Conservation (phyloP, 64 coral and sea anemone genomes). For the Trachythela sp. region DNA sequence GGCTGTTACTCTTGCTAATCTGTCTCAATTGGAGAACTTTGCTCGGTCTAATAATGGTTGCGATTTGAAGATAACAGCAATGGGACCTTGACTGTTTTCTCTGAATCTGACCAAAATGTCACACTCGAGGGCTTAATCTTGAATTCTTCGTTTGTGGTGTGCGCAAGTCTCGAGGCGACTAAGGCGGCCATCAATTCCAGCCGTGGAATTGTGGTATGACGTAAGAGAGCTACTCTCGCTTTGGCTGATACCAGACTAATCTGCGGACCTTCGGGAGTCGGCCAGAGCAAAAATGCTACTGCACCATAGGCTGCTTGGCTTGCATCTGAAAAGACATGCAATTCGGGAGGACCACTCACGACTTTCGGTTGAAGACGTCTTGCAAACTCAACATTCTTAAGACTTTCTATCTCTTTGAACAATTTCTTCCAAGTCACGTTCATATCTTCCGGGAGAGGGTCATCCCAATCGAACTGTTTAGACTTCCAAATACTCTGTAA, state of each 20-base stretch:
- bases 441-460: constrained; percentile 35
- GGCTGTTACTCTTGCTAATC: neutral
- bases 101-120: constrained; percentile 24
- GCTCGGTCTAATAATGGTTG: neutral
- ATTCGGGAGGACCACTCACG: neutral
- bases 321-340: constrained; percentile 36
- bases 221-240: constrained; percentile 46
- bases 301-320: constrained; percentile 33
- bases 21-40: neutral
- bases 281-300: constrained; percentile 31
- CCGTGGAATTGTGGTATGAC: constrained; percentile 43
- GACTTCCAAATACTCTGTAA: constrained; percentile 46
- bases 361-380: constrained; percentile 39
- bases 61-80: neutral
- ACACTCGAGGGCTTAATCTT: constrained; percentile 17
- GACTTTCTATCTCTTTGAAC: constrained; percentile 33
- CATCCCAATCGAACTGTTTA: constrained; percentile 44
- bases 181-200: constrained; percentile 48
- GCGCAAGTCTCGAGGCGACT: constrained; percentile 8
- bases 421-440: constrained; percentile 12
- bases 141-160: constrained; percentile 2
- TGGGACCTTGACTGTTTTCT: neutral
- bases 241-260: neutral
- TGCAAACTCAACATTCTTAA: neutral
- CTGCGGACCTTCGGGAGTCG: neutral